phyloP scores from a whole-genome alignment of 1,140 invertebrate genomes.

The Lethocerus indicus region DNA sequence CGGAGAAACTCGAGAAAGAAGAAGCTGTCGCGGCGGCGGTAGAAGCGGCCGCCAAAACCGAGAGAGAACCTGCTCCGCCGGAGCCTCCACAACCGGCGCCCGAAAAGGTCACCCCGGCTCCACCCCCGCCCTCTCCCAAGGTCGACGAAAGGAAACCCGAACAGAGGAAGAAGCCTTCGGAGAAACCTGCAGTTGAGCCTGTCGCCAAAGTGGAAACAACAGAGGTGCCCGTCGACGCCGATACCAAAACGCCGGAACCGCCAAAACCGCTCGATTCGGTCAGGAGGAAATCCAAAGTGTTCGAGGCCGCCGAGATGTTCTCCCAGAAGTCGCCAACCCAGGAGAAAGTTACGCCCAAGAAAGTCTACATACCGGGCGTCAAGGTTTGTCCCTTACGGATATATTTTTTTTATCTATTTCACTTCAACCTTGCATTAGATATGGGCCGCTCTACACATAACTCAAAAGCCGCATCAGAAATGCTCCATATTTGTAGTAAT shows the following conservation, averaged over 20 bases:
- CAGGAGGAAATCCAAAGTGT: slow-evolving; percentile 44
- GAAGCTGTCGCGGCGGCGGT: slow-evolving; percentile 1
- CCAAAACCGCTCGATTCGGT: slow-evolving; percentile 19
- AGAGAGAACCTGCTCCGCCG: slow-evolving; percentile 23
- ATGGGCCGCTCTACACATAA: too few relatives aligned
- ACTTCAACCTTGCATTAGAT: too few relatives aligned
- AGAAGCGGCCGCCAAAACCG: slow-evolving; percentile 14
- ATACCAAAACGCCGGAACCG: not conserved
- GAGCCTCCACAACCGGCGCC: slow-evolving; percentile 23
- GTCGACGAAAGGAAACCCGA: not conserved
- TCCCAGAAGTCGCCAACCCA: slow-evolving; percentile 35
- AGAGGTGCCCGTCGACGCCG: not conserved
- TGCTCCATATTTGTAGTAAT: too few relatives aligned
- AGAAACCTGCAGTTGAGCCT: not conserved
- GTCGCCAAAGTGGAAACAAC: not conserved
- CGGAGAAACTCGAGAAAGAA: slow-evolving; percentile 21
- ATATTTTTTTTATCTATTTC: too few relatives aligned
- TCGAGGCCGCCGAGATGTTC: slow-evolving; percentile 53
- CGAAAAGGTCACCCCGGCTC: not conserved
- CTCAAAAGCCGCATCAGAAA: too few relatives aligned
- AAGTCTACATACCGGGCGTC: slow-evolving; percentile 59
- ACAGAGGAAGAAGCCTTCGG: slow-evolving; percentile 1
- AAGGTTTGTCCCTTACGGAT: too few relatives aligned
- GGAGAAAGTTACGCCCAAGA: slow-evolving; percentile 46
- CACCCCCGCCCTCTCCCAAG: not conserved